Percentiles rank a stretch among this genome's conserved stretches.
phyloP scores from a whole-genome alignment of 2,888 invertebrate species.

The Onthophagus sagittarius region DNA sequence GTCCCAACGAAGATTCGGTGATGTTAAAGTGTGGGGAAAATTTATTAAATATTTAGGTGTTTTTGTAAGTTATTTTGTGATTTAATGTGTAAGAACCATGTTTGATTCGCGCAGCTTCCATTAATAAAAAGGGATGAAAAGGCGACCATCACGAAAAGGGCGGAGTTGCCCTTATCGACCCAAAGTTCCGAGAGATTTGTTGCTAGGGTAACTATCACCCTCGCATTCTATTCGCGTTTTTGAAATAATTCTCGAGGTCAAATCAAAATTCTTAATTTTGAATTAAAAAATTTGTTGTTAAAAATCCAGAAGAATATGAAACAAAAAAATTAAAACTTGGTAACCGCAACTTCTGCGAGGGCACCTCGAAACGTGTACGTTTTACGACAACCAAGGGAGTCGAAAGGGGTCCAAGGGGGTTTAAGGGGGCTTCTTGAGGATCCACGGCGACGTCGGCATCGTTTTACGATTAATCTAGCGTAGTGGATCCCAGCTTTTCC shows the following conservation, averaged over 20 bases:
- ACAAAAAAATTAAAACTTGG: not conserved
- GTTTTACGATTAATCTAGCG: conserved; percentile 20
- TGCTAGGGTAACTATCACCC: not conserved
- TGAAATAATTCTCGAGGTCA: not conserved
- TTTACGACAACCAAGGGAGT: not conserved
- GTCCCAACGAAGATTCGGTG: too few species aligned
- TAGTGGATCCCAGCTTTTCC: not conserved
- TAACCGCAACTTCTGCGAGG: not conserved
- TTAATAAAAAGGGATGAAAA: not conserved
- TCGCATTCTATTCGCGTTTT: not conserved
- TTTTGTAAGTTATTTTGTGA: not conserved
- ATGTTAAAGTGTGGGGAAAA: too few species aligned
- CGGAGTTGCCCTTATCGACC: not conserved
- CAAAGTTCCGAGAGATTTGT: not conserved
- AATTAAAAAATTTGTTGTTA: too few species aligned
- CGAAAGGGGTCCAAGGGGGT: too few species aligned
- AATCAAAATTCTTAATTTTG: too few species aligned
- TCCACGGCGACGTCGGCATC: not conserved
- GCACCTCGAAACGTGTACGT: not conserved
- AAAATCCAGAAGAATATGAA: not conserved
- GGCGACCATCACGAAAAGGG: not conserved
- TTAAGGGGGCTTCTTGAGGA: not conserved
- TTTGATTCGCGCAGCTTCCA: not conserved
- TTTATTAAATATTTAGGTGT: too few species aligned
- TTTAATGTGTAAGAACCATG: not conserved